Evolutionary conservation across 2,888 invertebrate species (phyloP).

Genomic region (Dicycla oo): DNA sequence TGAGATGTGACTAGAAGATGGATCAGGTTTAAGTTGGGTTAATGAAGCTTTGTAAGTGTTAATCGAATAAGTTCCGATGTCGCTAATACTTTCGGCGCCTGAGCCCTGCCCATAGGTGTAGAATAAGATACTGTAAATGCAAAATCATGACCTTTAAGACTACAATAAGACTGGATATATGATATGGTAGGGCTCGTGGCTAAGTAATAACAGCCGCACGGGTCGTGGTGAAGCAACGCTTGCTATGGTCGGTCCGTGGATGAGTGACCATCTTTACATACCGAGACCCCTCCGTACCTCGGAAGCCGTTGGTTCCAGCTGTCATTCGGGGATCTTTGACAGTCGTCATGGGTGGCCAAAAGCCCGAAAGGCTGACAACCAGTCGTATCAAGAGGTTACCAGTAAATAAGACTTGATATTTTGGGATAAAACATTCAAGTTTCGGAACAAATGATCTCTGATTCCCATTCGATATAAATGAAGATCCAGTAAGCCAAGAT

Average conservation of each 20-base stretch:
- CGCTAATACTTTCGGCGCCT: background rate
- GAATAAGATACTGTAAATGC: background rate
- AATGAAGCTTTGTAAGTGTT: background rate
- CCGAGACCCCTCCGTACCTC: too few species aligned
- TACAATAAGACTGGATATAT: background rate
- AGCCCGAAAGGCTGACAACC: too few species aligned
- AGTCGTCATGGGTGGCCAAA: too few species aligned
- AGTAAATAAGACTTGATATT: background rate
- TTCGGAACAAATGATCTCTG: background rate
- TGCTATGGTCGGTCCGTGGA: background rate
- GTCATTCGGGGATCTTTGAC: too few species aligned
- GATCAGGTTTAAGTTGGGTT: background rate
- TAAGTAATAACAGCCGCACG: background rate
- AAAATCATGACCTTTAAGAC: background rate
- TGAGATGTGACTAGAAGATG: background rate
- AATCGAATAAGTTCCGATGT: background rate
- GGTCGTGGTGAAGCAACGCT: background rate
- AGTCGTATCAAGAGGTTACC: too few species aligned
- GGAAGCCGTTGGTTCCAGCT: too few species aligned
- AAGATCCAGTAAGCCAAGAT: too few species aligned
- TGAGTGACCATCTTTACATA: too few species aligned
- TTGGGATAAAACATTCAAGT: background rate
- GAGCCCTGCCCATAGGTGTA: background rate
- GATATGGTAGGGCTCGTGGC: background rate
- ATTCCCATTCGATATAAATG: background rate